Conservation (phyloP, 2,888 invertebrate genomes). For the Gasteruption jaculator region DNA sequence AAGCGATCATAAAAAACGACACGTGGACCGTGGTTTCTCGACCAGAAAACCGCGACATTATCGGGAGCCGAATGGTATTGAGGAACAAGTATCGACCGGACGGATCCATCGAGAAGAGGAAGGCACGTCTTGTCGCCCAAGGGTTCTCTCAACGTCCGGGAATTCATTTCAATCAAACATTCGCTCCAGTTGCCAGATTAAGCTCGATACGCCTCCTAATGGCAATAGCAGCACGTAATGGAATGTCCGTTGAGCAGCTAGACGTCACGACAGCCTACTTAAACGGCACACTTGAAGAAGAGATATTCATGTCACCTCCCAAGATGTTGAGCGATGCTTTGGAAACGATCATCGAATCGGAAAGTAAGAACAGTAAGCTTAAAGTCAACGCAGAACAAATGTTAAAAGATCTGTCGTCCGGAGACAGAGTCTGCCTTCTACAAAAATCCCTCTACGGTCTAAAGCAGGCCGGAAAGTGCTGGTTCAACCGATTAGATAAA, state of each 20-base stretch:
- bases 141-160: slow-evolving; percentile 17
- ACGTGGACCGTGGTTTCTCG: slow-evolving; percentile 16
- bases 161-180: too few species aligned
- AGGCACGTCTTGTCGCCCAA: slow-evolving; percentile 20
- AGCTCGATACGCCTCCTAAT: too few species aligned
- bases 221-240: too few species aligned
- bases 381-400: background rate
- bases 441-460: slow-evolving; percentile 17
- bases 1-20: slow-evolving; percentile 16
- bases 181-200: too few species aligned
- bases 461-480: slow-evolving; percentile 16
- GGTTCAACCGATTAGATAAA: slow-evolving; percentile 11
- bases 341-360: background rate
- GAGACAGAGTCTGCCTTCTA: slow-evolving; percentile 14
- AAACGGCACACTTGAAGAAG: too few species aligned
- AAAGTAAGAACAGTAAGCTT: background rate
- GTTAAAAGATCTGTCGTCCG: background rate
- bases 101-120: slow-evolving; percentile 17
- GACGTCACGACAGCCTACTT: too few species aligned
- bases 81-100: slow-evolving; percentile 18
- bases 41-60: slow-evolving; percentile 9
- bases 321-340: background rate
- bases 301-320: too few species aligned
- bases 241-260: too few species aligned
- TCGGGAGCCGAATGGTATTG: slow-evolving; percentile 10